Evolutionary conservation across 2,113 vertebrate species (phyloP).

Genomic region (Conger conger): DNA sequence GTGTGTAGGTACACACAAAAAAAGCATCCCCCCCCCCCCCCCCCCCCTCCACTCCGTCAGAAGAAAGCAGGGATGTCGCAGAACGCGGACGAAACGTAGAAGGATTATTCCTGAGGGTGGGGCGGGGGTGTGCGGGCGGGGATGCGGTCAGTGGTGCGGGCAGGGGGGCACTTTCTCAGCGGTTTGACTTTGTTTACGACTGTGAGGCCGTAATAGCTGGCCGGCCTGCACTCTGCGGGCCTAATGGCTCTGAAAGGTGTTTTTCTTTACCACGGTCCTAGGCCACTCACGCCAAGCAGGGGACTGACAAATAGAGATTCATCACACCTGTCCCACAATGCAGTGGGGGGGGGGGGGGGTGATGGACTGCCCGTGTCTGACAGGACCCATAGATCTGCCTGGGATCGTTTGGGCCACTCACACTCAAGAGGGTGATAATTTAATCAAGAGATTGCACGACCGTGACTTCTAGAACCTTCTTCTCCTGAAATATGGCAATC

Average conservation of each 20-base stretch:
- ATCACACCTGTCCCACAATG: neutral
- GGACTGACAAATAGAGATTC: neutral
- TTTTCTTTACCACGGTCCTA: conserved; percentile 11
- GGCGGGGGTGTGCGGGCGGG: too few species aligned
- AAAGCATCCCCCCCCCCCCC: too few species aligned
- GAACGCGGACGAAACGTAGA: neutral
- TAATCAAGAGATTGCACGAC: neutral
- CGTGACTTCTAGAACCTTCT: neutral
- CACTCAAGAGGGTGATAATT: neutral
- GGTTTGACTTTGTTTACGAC: conserved; percentile 50
- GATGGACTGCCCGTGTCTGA: neutral
- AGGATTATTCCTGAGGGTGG: conserved; percentile 30
- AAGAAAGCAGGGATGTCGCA: neutral
- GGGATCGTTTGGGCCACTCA: neutral
- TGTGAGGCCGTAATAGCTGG: conserved; percentile 49
- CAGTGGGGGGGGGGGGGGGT: neutral
- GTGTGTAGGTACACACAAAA: too few species aligned
- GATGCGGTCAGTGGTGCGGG: too few species aligned
- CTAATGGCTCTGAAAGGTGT: conserved; percentile 46
- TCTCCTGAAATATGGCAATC: neutral
- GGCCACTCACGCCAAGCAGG: too few species aligned
- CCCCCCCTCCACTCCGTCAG: too few species aligned
- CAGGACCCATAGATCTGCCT: neutral
- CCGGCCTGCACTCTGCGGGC: conserved; percentile 41
- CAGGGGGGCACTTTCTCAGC: conserved; percentile 50